Evolutionary conservation across 2,113 vertebrate species (phyloP), one percentile per base, ranked within the genome.

Genomic region (Prionailurus bengalensis): DNA sequence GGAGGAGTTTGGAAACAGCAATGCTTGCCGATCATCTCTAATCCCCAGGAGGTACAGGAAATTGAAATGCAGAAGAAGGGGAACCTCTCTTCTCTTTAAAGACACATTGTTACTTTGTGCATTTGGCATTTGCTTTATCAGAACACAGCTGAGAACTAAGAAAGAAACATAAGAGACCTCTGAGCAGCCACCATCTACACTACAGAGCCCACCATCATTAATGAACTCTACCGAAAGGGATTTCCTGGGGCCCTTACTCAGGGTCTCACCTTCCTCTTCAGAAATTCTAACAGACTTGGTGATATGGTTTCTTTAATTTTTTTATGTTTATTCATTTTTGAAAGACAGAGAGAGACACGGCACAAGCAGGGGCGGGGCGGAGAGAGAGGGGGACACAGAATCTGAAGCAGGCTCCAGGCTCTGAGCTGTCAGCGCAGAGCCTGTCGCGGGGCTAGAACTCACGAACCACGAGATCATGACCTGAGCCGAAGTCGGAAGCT

Each of bases 91-190:
- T 86, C 15, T 89, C 86, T 95, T 53, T 84, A 85, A 96, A 94
- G 42, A 58, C 45, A 61, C 51, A 61, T 14, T 90, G 73, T 63
- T 51, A 74, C 36, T 93, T 83, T 88, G 74, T 91, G 89, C 84
- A 91, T 63, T 81, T 76, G 31, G 68, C 70, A 94, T 53, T 92
- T 55, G 39, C 70, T 89, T 96, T 36, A 58, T 21, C 55, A 82
- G 14, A 83, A 97, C 78, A 76, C n/a, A 97, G 39, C 89, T 61
- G 80, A 92, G 88, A 83, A 95, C 21, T 51, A 92, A 92, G 63
- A 95, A 89, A 88, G 79, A 89, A 91, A 86, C 65, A 90, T 58
- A 95, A 96, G 70, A 94, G 80, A 95, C 76, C 74, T 94, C 65
- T 36, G 15, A 90, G 73, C 90, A 81, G 80, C 65, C 92, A 95